Evolutionary conservation across 2,113 vertebrate species (phyloP).

Genomic region (Orientallactaga bullata): DNA sequence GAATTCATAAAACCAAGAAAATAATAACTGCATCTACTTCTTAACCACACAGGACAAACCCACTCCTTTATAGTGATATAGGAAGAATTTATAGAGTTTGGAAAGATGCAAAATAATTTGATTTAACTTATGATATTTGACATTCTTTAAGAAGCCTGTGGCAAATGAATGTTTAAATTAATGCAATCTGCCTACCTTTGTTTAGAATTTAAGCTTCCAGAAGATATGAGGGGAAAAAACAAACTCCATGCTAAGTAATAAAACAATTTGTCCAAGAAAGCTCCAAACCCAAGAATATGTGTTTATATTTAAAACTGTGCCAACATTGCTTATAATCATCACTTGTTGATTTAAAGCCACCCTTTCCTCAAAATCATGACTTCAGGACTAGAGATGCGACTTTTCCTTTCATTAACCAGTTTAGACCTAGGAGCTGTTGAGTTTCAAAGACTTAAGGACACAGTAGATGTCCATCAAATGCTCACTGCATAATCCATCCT

Average conservation of each 20-base stretch:
- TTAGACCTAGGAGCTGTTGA: not conserved
- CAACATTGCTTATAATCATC: not conserved
- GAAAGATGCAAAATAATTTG: not conserved
- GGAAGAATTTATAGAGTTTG: constrained; percentile 44
- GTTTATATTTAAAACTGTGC: constrained; percentile 40
- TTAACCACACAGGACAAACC: not conserved
- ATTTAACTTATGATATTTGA: constrained; percentile 23
- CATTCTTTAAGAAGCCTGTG: constrained; percentile 46
- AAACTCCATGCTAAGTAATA: not conserved
- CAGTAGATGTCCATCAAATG: not conserved
- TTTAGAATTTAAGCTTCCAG: constrained; percentile 31
- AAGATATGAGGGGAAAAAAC: not conserved
- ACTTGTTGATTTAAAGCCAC: constrained; percentile 20
- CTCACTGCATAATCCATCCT: not conserved
- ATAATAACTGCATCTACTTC: constrained; percentile 2
- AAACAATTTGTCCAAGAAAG: constrained; percentile 51
- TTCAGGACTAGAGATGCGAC: not conserved
- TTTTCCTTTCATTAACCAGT: constrained; percentile 3
- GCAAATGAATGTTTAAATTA: constrained; percentile 53
- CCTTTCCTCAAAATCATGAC: not conserved
- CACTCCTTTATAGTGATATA: not conserved
- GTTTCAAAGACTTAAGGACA: not conserved
- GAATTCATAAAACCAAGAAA: constrained; percentile 48
- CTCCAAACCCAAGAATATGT: not conserved
- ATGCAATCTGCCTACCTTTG: constrained; percentile 26